A percentile compares a stretch with the other conserved stretches of the same genome.
Evolutionary conservation across 1,140 invertebrate genomes (phyloP).

Genomic region (Trissolcus basalis): DNA sequence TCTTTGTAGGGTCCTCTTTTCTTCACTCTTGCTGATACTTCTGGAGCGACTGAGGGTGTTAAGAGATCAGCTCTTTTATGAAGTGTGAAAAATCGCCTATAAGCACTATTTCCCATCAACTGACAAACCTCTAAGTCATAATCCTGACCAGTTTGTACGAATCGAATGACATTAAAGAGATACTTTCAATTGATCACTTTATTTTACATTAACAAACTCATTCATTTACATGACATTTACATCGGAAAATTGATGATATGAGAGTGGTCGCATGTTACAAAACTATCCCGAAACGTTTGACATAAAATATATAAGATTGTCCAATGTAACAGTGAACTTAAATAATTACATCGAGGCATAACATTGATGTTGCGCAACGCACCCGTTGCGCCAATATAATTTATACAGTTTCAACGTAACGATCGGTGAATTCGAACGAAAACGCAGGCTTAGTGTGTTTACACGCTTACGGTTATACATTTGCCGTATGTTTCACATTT

Average conservation of each 20-base stretch:
- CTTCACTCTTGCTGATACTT: constrained; percentile 12
- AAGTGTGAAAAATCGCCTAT: constrained; percentile 44
- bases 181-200: constrained; percentile 39
- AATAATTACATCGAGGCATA: constrained; percentile 23
- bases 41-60: constrained; percentile 16
- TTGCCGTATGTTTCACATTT: constrained; percentile 23
- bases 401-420: constrained; percentile 22
- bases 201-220: constrained; percentile 47
- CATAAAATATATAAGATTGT: constrained; percentile 31
- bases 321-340: constrained; percentile 29
- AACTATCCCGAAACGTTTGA: constrained; percentile 12
- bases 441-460: constrained; percentile 23
- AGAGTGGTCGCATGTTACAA: constrained; percentile 23
- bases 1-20: constrained; percentile 23
- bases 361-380: constrained; percentile 10
- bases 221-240: constrained; percentile 31
- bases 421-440: constrained; percentile 16
- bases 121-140: constrained; percentile 2
- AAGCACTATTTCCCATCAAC: constrained; percentile 24
- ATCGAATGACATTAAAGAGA: constrained; percentile 6
- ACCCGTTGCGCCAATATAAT: constrained; percentile 9
- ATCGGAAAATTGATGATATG: constrained; percentile 35
- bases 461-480: constrained; percentile 11
- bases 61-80: constrained; percentile 34
- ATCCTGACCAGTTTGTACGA: background rate